These are phyloP conservation scores for Crepidodera aurea DNA, from an alignment of 2,888 invertebrate genomes.

Conservation along the genomic window DNA sequence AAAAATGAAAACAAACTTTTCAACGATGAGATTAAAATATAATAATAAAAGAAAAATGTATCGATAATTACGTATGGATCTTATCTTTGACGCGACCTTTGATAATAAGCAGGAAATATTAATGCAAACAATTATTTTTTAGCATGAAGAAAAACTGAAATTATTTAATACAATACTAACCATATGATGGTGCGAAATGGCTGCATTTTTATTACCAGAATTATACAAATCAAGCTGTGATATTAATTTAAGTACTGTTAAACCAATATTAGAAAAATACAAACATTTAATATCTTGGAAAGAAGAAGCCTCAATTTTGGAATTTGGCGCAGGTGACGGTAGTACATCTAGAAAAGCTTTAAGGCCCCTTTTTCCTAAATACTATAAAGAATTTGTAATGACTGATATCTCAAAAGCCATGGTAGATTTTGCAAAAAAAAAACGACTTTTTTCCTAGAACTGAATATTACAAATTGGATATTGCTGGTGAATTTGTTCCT, in stretches of 20 bases:
- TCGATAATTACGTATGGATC: no score
- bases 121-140: no score
- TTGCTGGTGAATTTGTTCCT: neutral
- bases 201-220: neutral
- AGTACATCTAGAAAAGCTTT: neutral
- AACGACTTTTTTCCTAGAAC: neutral
- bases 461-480: neutral
- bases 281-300: slow-evolving; percentile 17
- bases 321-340: slow-evolving; percentile 14
- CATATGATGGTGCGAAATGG: no score
- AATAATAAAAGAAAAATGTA: no score
- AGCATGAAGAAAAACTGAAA: no score
- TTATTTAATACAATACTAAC: no score
- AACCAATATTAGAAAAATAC: slow-evolving; percentile 9
- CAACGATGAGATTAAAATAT: no score
- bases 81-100: no score
- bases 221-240: neutral
- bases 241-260: neutral
- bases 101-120: no score
- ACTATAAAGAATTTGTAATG: slow-evolving; percentile 9
- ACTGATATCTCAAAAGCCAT: neutral
- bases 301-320: slow-evolving; percentile 8
- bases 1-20: no score
- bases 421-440: slow-evolving; percentile 3
- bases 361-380: slow-evolving; percentile 2